A percentile compares a stretch with the other conserved stretches of the same genome.
Conservation (phyloP, 2,797 vertebrate species). For the Sebastes oblongus region DNA sequence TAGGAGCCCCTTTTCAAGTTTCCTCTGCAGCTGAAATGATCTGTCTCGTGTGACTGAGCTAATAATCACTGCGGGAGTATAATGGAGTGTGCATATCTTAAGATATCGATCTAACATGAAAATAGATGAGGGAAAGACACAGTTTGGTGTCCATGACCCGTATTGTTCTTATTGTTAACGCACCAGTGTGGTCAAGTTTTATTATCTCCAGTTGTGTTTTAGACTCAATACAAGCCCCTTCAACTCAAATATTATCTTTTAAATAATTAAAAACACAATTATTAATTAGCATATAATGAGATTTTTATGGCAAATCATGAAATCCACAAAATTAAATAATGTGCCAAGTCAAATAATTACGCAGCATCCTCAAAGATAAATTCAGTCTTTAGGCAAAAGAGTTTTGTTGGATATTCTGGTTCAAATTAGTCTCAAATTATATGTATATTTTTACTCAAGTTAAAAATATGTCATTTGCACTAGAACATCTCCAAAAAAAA, state of each 20-base stretch:
- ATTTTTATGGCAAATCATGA: neutral
- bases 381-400: neutral
- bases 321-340: neutral
- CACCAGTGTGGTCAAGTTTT: constrained; percentile 45
- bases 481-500: neutral
- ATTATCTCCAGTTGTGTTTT: constrained; percentile 53
- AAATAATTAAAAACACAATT: neutral
- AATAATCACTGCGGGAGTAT: constrained; percentile 73
- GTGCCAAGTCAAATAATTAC: neutral
- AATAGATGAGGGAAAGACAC: constrained; percentile 68
- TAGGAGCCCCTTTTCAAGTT: constrained; percentile 53
- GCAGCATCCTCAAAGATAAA: neutral
- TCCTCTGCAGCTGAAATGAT: constrained; percentile 67
- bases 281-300: neutral
- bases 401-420: neutral
- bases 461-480: neutral
- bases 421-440: neutral
- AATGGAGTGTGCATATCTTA: constrained; percentile 69
- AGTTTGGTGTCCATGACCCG: constrained; percentile 62
- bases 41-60: constrained; percentile 80
- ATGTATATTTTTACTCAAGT: neutral
- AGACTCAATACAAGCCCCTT: neutral
- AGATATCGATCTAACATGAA: constrained; percentile 83
- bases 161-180: constrained; percentile 58
- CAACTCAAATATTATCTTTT: neutral